Evolutionary conservation across 2,888 invertebrate genomes (phyloP), one percentile per base, ranked within the genome.

Genomic region (Germaria angustata): DNA sequence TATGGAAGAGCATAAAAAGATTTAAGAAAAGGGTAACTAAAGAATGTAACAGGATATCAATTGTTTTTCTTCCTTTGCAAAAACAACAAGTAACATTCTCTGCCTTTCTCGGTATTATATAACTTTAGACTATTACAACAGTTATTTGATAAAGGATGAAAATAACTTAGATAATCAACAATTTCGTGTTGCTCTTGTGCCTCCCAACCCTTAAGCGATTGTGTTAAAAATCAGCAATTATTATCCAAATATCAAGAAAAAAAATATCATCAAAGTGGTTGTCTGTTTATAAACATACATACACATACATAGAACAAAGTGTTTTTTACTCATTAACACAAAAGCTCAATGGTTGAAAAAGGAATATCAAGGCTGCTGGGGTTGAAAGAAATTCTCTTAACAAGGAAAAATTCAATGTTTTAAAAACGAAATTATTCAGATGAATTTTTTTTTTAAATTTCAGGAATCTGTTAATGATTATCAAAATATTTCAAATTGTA

Each of bases 181-280:
- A 57, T 59, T 73, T 22, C 20, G 20, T 53, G 1, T 55, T 22
- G 15, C 46, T 44, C 0, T 39, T 61, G 9, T 4, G 2, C 2
- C n/a, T 11, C 41, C 20, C 46, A 46, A 22, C 46, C 44, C 46
- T 17, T 1, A 49, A 51, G 59, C 65, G 59, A 81, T 66, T 81
- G 77, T 61, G 77, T 61, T 77, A 68, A 77, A 73, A 78, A 73
- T 73, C 81, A 77, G 65, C 78, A 81, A 78, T 78, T 68, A 78
- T 78, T 81, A 73, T 68, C 63, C 32, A 36, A 24, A 59, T 5
- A 55, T 7, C 24, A 28, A 28, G 28, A 15, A 63, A 65, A 34
- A 61, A 49, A 41, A 46, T 39, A 39, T 13, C 15, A 24, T 41
- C 15, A 65, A 66, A 49, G 44, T 41, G 22, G 36, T 32, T 71